Conservation (phyloP, 2,797 vertebrate species). For the Serranus cabrilla region DNA sequence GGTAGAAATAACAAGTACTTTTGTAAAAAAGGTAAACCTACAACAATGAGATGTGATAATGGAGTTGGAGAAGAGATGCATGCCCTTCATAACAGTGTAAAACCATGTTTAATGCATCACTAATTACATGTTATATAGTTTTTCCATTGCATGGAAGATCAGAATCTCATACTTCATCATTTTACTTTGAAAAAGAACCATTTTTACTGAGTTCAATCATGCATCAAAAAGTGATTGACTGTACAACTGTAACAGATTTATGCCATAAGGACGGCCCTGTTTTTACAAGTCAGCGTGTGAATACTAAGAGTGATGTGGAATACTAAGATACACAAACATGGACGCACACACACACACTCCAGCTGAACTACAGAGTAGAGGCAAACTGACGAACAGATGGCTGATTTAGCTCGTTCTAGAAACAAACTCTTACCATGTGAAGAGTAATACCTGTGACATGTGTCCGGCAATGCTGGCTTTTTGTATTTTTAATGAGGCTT, state of each 20-base stretch:
- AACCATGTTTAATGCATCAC: no score
- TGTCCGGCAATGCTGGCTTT: slow-evolving; percentile 89
- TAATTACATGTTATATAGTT: neutral
- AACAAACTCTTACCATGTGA: slow-evolving; percentile 56
- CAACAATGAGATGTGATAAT: neutral
- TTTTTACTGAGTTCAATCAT: neutral
- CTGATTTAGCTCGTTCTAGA: slow-evolving; percentile 27
- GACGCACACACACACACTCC: slow-evolving; percentile 29
- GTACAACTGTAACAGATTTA: slow-evolving; percentile 7
- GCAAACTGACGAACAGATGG: slow-evolving; percentile 41
- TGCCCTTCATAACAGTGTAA: no score
- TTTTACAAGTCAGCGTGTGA: slow-evolving; percentile 19
- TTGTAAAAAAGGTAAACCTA: neutral
- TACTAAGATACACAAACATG: slow-evolving; percentile 10
- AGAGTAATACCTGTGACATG: slow-evolving; percentile 91
- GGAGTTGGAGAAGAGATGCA: no score
- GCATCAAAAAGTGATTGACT: neutral
- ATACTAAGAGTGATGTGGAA: neutral
- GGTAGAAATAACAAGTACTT: no score
- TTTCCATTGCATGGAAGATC: neutral
- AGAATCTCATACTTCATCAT: no score
- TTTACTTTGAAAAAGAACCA: neutral
- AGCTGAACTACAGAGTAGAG: slow-evolving; percentile 10
- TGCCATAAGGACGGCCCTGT: neutral
- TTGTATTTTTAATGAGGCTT: slow-evolving; percentile 87